Base-by-base conservation (phyloP, 1,140 invertebrate species). In the Oedothorax gibbosus region DNA sequence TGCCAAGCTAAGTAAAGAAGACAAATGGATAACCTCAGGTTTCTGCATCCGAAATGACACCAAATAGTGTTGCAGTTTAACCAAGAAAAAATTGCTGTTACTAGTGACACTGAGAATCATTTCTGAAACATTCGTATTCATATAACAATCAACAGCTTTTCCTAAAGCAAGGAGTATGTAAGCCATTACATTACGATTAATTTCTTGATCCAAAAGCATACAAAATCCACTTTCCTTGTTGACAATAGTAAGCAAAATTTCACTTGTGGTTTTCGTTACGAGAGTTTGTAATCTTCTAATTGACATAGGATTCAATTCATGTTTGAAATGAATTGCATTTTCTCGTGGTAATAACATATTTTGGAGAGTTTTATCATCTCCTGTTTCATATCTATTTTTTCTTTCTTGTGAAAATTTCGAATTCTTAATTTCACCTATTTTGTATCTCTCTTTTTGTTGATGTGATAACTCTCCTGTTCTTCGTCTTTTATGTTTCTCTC, bases 181-280 rank as follows among this genome's bases (percentile, higher is more conserved):
- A 21, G 76, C 62, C 64, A 66, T 79, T 21, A 68, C 53, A 66
- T 79, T 49, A 14, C 76, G 60, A 18, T n/a, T 21, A 2, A 79
- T 14, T 5, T 65, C 18, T 77, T 77, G 12, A 3, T 66, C 21
- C 8, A 79, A 51, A 14, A 65, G n/a, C 12, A 68, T 20, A 35
- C 7, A 35, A 21, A 79, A 68, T 8, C 76, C 76, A 68, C 50
- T 79, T 21, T 66, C 50, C 8, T 21, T 66, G 49, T 79, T 49
- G n/a, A 5, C 10, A 79, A 79, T 54, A 53, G 76, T 79, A n/a
- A 79, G 9, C 11, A 79, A 18, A 21, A 79, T 54, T 79, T 79
- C 76, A 56, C n/a, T 79, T 54, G 62, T 9, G n/a, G 11, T 8
- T 35, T 79, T 66, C 0, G 20, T 10, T 21, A 75, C 15, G 12